Evolutionary conservation across 2,113 vertebrate genomes (phyloP), one percentile per base, ranked within the genome.

Genomic region (Egretta garzetta): DNA sequence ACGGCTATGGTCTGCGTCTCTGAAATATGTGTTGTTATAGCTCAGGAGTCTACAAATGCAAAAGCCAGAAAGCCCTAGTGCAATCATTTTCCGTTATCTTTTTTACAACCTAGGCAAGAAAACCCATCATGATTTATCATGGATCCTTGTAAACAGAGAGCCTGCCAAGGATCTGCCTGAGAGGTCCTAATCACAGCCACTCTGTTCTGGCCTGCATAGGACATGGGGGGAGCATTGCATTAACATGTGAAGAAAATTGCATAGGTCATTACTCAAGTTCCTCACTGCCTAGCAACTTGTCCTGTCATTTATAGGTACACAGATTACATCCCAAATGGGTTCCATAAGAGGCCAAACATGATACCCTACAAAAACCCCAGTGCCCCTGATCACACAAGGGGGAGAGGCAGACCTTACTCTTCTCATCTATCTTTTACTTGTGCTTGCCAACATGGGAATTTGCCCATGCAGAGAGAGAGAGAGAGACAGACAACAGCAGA

Each of bases 221-320:
- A 52, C 23, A 52, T 0, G 0, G 28, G 9, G 1, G 5, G 4
- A 72, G 2, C 23, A 11, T 1, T 47, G 7, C 18, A 26, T 27
- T 79, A 72, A 37, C 20, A 26, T 1, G 0, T 3, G 16, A 26
- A 86, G 8, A 88, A 76, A 53, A 86, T 50, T 17, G 12, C 19
- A 7, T 19, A 28, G 9, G 28, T 55, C 6, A 2, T 47, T 62
- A 75, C 12, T 56, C 18, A 58, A 33, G 32, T 32, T 75, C 72
- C 39, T 88, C 58, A 47, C 20, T 39, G 59, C 32, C 32, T 52
- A 8, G 3, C 6, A 74, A 3, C 27, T 68, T 58, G 19, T 49
- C 32, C 8, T 77, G 24, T 33, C 39, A 33, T 39, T 79, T 75
- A 15, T 6, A 39, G 55, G 26, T 4, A 5, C 8, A 41, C 5